Percentiles rank a stretch among this genome's conserved stretches.
Evolutionary conservation across 2,888 invertebrate species (phyloP).

Genomic region (Agrotis ipsilon): DNA sequence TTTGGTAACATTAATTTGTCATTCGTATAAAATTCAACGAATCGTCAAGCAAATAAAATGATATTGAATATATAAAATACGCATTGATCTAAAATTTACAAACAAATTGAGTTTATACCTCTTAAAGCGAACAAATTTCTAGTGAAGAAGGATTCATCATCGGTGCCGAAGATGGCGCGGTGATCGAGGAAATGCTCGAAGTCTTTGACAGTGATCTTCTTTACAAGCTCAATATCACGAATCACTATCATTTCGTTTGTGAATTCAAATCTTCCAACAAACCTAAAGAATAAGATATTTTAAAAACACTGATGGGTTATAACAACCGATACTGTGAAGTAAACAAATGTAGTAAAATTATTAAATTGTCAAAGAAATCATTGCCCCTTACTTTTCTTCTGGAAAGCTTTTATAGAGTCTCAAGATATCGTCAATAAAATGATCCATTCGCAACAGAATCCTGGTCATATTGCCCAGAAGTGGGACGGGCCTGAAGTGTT

Average conservation of each 20-base stretch:
- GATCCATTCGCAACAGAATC: constrained; percentile 62
- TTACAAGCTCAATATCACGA: constrained; percentile 87
- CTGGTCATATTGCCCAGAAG: constrained; percentile 75
- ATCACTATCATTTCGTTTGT: constrained; percentile 78
- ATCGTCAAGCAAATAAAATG: too few species aligned
- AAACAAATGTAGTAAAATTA: not conserved
- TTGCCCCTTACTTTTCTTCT: constrained; percentile 73
- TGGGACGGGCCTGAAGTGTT: constrained; percentile 70
- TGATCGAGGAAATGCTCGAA: constrained; percentile 90
- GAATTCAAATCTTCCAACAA: constrained; percentile 87
- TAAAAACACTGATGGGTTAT: too few species aligned
- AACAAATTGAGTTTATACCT: constrained; percentile 68
- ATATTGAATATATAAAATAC: too few species aligned
- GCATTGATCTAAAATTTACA: too few species aligned
- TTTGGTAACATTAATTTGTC: too few species aligned
- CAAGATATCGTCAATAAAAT: constrained; percentile 62
- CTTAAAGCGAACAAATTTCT: constrained; percentile 85
- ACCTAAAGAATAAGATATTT: not conserved
- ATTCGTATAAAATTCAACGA: too few species aligned
- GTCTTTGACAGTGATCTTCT: constrained; percentile 88
- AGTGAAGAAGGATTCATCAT: constrained; percentile 85
- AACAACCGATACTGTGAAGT: too few species aligned
- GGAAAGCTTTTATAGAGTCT: constrained; percentile 71
- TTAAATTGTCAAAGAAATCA: not conserved
- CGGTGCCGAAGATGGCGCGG: constrained; percentile 75